A percentile compares a stretch with the other conserved stretches of the same genome.
Evolutionary conservation across 1,140 invertebrate genomes (phyloP).

Genomic region (Drosophila sp.): DNA sequence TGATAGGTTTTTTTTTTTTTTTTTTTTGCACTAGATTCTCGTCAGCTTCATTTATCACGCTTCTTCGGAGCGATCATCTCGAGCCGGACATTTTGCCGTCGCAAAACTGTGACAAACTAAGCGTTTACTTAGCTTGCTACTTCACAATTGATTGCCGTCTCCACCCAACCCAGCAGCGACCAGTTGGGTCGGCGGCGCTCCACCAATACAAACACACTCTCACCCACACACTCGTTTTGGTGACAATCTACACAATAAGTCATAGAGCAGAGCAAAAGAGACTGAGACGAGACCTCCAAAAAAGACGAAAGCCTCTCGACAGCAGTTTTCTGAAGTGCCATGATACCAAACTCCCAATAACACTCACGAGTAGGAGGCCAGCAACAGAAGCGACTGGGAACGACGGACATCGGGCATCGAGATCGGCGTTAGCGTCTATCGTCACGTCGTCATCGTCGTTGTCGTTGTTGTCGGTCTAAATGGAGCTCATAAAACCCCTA

Average conservation of each 20-base stretch:
- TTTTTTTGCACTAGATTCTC: constrained; percentile 16
- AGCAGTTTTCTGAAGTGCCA: constrained; percentile 23
- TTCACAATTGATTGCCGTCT: constrained; percentile 51
- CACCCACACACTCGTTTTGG: constrained; percentile 9
- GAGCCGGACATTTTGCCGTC: constrained; percentile 43
- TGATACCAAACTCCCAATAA: constrained; percentile 5
- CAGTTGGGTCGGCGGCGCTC: constrained; percentile 17
- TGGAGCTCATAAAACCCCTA: constrained; percentile 18
- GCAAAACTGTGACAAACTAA: constrained; percentile 43
- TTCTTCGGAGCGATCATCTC: constrained; percentile 22
- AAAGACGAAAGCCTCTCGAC: not conserved
- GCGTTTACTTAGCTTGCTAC: constrained; percentile 27
- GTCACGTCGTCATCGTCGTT: not conserved
- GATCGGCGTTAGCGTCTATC: not conserved
- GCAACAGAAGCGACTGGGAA: not conserved
- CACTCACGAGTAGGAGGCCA: not conserved
- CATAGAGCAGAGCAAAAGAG: constrained; percentile 31
- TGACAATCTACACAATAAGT: constrained; percentile 43
- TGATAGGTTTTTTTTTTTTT: not conserved
- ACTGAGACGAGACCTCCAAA: constrained; percentile 37
- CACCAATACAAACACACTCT: not conserved
- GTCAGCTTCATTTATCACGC: constrained; percentile 14
- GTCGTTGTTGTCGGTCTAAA: too few relatives aligned
- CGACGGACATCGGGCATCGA: not conserved
- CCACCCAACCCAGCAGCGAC: not conserved